These are phyloP conservation scores for Acanthosepion lycidas DNA, from an alignment of 2,888 invertebrate species.

Conservation along the genomic window DNA sequence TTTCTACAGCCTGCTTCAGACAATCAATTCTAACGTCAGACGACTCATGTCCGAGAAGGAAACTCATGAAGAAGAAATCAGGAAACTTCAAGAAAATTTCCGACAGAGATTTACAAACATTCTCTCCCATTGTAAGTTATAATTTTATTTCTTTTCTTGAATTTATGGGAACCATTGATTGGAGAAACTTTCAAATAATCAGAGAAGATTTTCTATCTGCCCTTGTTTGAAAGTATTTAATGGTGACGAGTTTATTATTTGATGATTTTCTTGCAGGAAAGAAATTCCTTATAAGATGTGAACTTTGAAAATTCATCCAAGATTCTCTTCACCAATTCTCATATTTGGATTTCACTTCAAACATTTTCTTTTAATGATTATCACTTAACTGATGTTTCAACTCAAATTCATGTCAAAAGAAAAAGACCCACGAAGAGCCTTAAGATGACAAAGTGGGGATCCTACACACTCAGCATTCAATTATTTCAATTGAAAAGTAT, in stretches of 20 bases:
- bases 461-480: too few relatives aligned
- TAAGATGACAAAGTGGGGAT: too few relatives aligned
- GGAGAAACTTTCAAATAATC: neutral
- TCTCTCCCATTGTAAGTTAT: constrained; percentile 92
- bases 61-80: constrained; percentile 89
- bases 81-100: constrained; percentile 87
- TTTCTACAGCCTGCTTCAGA: constrained; percentile 95
- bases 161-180: neutral
- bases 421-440: too few relatives aligned
- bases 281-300: too few relatives aligned
- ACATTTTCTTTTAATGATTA: too few relatives aligned
- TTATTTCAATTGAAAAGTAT: too few relatives aligned
- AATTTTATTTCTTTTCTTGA: neutral
- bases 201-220: neutral
- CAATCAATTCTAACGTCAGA: constrained; percentile 91
- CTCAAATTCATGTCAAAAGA: too few relatives aligned
- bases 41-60: constrained; percentile 88
- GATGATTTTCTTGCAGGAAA: too few relatives aligned
- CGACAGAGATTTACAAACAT: constrained; percentile 89
- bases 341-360: too few relatives aligned
- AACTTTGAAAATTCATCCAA: too few relatives aligned
- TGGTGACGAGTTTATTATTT: neutral
- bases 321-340: too few relatives aligned
- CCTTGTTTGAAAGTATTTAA: neutral
- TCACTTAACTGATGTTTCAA: too few relatives aligned